Base-by-base conservation (phyloP, 1,140 invertebrate species). In the Drosophila elegans region DNA sequence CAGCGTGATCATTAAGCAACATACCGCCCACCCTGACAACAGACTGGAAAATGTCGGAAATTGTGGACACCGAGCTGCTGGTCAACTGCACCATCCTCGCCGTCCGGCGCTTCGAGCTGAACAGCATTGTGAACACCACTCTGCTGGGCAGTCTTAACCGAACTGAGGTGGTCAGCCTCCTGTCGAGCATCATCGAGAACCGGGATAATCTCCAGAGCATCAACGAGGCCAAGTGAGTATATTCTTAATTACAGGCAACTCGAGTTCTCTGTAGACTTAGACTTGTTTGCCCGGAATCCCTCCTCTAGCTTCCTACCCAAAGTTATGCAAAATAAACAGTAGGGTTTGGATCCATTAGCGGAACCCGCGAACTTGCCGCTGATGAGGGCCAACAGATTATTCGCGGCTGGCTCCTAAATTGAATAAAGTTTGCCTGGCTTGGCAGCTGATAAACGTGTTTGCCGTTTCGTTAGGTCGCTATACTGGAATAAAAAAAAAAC, bases 71-170 rank as follows among this genome's bases (percentile, higher is more conserved):
- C 7, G 91, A 92, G 54, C 61, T 92, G 45, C 48, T 92, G 64
- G 91, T 92, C 38, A 92, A 92, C 67, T 92, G 91, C 80, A 92
- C 91, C 55, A 88, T 92, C 27, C 78, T 92, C 2, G 91, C 91
- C 16, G 89, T 92, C 12, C 80, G 80, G 10, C 91, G 91, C 38
- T 92, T 92, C 52, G 79, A 91, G 46, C 56, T 92, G 41, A 88
- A 85, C 38, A 80, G 77, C 49, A 92, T 92, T 64, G 89, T 92
- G 25, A 92, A 92, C 53, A 80, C 80, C 12, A 80, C 89, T 21
- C 46, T 76, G 44, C 75, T 92, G 56, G 84, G 64, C 42, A 82
- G 36, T 29, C 71, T 91, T 11, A 92, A 92, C 64, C 76, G 91
- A 41, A 80, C 91, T n/a, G 91, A 92, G 75, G 78, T 92, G 51